These are phyloP conservation scores for Hylomyscus alleni DNA, from an alignment of 2,797 vertebrate genomes.

Conservation along the genomic window DNA sequence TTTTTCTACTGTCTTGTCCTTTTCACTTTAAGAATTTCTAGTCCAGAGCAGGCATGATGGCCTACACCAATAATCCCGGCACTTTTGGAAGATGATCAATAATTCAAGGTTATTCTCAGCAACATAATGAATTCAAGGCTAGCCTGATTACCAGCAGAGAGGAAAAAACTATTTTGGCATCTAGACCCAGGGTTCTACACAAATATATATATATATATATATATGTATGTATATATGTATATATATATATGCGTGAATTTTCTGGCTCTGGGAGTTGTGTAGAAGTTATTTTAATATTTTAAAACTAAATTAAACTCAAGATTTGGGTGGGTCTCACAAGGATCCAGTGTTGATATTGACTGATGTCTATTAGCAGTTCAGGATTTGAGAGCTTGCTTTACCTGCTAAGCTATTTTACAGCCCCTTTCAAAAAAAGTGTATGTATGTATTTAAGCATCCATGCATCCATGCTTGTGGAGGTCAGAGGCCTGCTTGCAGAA, in stretches of 20 bases:
- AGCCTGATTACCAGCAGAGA: not conserved
- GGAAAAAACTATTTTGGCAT: not conserved
- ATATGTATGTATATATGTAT: too few species aligned
- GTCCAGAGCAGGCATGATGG: not conserved
- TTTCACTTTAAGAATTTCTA: not conserved
- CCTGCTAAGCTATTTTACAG: not conserved
- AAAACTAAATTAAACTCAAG: constrained; percentile 41
- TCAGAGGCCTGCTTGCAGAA: not conserved
- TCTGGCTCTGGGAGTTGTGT: constrained; percentile 1
- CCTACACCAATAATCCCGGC: not conserved
- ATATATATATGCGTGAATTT: too few species aligned
- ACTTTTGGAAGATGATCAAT: not conserved
- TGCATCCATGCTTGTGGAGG: not conserved
- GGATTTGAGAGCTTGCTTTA: not conserved
- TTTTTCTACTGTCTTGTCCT: not conserved
- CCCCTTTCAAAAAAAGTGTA: not conserved
- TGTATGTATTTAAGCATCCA: not conserved
- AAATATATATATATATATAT: too few species aligned
- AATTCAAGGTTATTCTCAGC: not conserved
- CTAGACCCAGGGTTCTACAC: not conserved
- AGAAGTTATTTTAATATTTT: constrained; percentile 26
- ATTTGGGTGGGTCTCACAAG: not conserved
- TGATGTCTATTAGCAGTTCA: not conserved
- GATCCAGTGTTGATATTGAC: not conserved
- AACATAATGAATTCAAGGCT: not conserved